Percentiles rank a stretch among this genome's conserved stretches.
Evolutionary conservation across 2,888 invertebrate species (phyloP).

Genomic region (Conchocele bisecta): DNA sequence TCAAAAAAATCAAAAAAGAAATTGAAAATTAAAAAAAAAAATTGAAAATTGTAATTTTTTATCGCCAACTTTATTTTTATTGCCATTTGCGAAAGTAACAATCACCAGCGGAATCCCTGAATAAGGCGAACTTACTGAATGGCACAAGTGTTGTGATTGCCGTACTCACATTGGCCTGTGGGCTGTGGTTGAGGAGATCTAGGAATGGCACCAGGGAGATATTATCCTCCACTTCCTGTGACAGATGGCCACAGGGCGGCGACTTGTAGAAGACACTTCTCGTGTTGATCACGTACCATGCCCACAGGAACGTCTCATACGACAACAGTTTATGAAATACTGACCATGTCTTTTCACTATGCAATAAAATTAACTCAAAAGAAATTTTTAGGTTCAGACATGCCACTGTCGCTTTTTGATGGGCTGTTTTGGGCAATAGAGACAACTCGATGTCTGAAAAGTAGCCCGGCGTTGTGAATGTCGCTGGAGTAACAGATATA

Average conservation of each 20-base stretch:
- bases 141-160: too few species aligned
- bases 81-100: too few species aligned
- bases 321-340: conserved; percentile 70
- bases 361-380: conserved; percentile 36
- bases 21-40: too few species aligned
- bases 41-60: too few species aligned
- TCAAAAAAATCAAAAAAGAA: too few species aligned
- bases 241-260: conserved; percentile 82
- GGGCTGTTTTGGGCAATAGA: conserved; percentile 62
- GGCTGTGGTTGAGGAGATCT: conserved; percentile 94
- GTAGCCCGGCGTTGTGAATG: conserved; percentile 83
- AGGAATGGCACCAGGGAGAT: conserved; percentile 93
- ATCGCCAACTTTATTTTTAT: too few species aligned
- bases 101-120: too few species aligned
- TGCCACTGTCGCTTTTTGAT: conserved; percentile 38
- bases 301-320: conserved; percentile 88
- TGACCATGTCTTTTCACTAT: conserved; percentile 35
- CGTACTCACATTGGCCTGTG: conserved; percentile 75
- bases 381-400: conserved; percentile 45
- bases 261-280: conserved; percentile 90
- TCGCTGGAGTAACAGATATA: conserved; percentile 71
- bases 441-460: conserved; percentile 67
- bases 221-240: conserved; percentile 70
- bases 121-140: too few species aligned
- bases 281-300: conserved; percentile 93